Conservation (phyloP, 1,140 invertebrate species). For the Drosophila arizonae region DNA sequence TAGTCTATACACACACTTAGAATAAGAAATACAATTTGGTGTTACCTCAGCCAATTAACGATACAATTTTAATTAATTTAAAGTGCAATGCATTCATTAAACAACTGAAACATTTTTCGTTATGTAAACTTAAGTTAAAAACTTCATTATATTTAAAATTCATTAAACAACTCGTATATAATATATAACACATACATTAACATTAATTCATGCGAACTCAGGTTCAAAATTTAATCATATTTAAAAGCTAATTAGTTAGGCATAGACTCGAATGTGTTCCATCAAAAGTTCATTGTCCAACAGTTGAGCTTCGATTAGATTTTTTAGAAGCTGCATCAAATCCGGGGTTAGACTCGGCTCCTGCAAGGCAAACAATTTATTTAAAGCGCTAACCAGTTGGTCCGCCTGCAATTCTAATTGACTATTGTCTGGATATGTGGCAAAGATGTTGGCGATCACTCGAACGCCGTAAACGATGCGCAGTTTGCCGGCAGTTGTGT, state of each 20-base stretch:
- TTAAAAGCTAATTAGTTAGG: background rate
- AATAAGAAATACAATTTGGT: too few relatives aligned
- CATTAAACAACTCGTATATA: background rate
- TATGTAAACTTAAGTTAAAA: too few relatives aligned
- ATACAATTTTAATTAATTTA: background rate
- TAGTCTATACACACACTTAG: too few relatives aligned
- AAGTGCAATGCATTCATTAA: too few relatives aligned
- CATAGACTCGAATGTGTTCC: constrained; percentile 33
- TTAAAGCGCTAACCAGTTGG: constrained; percentile 34
- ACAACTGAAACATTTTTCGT: too few relatives aligned
- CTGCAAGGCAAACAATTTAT: constrained; percentile 53
- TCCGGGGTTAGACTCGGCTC: constrained; percentile 35
- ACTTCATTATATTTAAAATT: background rate
- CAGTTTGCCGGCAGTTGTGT: constrained; percentile 2
- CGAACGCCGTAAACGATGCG: constrained; percentile 54
- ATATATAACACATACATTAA: background rate
- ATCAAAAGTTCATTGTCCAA: constrained; percentile 28
- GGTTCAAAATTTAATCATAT: background rate
- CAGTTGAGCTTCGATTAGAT: constrained; percentile 20
- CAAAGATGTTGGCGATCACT: constrained; percentile 60
- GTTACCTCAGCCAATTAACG: too few relatives aligned
- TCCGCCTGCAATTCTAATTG: constrained; percentile 8
- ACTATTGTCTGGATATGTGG: background rate
- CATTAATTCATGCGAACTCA: background rate
- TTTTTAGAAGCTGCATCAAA: constrained; percentile 48